phyloP scores from a whole-genome alignment of 2,888 invertebrate genomes.

The Rotaria socialis region DNA sequence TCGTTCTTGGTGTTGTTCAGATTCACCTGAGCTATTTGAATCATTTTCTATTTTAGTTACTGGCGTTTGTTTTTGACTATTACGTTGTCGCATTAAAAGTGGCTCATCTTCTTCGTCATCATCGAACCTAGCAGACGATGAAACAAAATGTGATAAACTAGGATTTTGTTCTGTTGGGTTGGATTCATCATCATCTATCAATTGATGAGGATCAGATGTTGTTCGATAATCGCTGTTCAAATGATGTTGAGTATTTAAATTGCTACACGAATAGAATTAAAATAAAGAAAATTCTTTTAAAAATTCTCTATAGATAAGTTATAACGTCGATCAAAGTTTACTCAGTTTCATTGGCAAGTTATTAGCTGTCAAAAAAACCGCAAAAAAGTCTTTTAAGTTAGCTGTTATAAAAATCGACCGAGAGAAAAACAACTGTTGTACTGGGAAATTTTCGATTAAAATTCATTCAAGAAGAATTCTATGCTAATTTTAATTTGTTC shows the following conservation, averaged over 20 bases:
- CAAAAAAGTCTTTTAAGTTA: neutral
- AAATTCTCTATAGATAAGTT: neutral
- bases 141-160: constrained; percentile 14
- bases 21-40: neutral
- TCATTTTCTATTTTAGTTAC: neutral
- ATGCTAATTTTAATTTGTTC: neutral
- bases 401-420: neutral
- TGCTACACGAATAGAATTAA: neutral
- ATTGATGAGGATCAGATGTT: neutral
- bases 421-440: neutral
- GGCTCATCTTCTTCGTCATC: neutral
- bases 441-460: neutral
- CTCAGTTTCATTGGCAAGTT: neutral
- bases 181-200: neutral
- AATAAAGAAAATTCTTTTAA: neutral
- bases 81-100: neutral
- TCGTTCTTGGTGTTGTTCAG: neutral
- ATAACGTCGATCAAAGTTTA: neutral
- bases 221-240: constrained; percentile 23
- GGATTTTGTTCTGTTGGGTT: constrained; percentile 4
- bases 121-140: neutral
- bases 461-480: neutral
- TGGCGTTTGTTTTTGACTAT: neutral
- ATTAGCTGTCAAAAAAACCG: neutral
- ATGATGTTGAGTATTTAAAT: constrained; percentile 5